phyloP scores from a whole-genome alignment of 2,888 invertebrate species.

The Oxyteleia sp. region DNA sequence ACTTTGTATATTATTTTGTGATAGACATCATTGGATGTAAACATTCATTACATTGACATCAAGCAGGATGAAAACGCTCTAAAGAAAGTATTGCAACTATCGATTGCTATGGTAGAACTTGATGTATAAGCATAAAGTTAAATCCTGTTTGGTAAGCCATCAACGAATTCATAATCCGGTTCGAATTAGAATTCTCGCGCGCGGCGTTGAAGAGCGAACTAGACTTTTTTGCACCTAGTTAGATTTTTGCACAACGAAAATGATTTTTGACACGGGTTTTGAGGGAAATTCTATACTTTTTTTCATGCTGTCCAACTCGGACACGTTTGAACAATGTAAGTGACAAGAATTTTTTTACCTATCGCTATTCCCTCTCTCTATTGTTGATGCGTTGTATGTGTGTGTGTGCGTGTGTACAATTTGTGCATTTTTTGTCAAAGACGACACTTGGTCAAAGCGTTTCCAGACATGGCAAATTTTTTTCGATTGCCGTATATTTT shows the following conservation, averaged over 20 bases:
- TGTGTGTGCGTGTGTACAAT: conserved; percentile 76
- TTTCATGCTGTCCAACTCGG: conserved; percentile 86
- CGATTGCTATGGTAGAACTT: background rate
- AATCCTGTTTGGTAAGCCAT: conserved; percentile 59
- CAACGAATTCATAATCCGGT: conserved; percentile 44
- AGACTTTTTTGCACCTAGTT: conserved; percentile 77
- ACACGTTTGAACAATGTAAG: conserved; percentile 86
- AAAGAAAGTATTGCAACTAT: background rate
- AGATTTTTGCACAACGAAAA: conserved; percentile 80
- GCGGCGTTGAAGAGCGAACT: conserved; percentile 57
- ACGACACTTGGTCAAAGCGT: conserved; percentile 39
- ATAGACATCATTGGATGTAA: conserved; percentile 6
- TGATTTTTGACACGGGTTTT: conserved; percentile 85
- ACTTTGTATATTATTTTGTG: background rate
- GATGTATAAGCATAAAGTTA: background rate
- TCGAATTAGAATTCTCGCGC: conserved; percentile 52
- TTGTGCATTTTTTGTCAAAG: conserved; percentile 55
- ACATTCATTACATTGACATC: conserved; percentile 44
- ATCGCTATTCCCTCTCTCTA: conserved; percentile 77
- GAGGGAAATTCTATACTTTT: conserved; percentile 85
- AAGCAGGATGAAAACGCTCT: conserved; percentile 26
- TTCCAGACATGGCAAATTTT: conserved; percentile 44
- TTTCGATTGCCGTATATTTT: conserved; percentile 56
- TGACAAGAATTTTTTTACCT: conserved; percentile 83
- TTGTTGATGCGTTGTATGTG: conserved; percentile 74